Evolutionary conservation across 2,797 vertebrate genomes (phyloP), one percentile per base, ranked within the genome.

Genomic region (Onychomys torridus): DNA sequence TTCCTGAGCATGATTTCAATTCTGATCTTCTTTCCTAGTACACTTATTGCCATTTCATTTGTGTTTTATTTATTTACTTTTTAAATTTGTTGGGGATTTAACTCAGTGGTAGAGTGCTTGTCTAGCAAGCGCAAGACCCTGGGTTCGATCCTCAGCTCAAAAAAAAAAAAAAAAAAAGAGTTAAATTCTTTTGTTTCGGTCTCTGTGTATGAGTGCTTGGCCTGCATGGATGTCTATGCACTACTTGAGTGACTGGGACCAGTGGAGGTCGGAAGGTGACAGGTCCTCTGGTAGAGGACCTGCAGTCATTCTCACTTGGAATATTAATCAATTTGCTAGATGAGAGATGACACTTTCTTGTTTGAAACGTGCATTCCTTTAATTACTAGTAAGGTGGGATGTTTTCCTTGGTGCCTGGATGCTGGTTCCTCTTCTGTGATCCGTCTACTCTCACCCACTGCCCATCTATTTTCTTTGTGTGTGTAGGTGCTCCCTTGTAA

Each of bases 301-400:
- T 85, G 13, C 43, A 52, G n/a, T 88, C 87, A 73, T 76, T 90
- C 76, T 84, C 40, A 87, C 49, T 94, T 90, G 55, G 63, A 83
- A 63, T 83, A 91, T 93, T 69, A 76, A 37, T 91, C 91, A 69
- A 79, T 82, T 75, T 94, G 78, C 88, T 29, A 63, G 69, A 37
- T 61, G 61, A 86, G 55, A 52, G n/a, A 32, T 63, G 32, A 14
- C 37, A 61, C 29, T 79, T 90, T 37, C 61, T 82, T 79, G 46
- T 87, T 93, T 81, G 34, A 92, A 82, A 55, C 57, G 8, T 57
- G 7, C 59, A 7, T 87, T 63, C 88, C 89, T 90, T 84, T 69
- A 87, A 55, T 82, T 89, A 73, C 21, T 76, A 27, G 6, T 89
- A 16, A 61, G 59, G 25, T 59, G 19, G 82, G 63, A 59, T 46